phyloP scores from a whole-genome alignment of 2,888 invertebrate genomes.

The Meta bourneti region DNA sequence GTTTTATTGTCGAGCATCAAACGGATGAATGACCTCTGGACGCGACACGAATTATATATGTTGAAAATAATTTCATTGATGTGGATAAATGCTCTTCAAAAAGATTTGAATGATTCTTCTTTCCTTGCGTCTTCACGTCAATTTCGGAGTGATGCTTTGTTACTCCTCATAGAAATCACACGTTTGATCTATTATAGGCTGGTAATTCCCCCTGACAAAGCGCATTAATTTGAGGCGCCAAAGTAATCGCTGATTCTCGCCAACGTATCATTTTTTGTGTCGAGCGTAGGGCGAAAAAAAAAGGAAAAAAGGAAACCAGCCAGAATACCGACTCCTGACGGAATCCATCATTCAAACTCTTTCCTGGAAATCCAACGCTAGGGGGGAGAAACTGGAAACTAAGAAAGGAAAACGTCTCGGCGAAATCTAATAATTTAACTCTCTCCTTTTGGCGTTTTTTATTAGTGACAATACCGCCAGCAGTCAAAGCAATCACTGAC shows the following conservation, averaged over 20 bases:
- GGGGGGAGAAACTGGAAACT: constrained; percentile 1
- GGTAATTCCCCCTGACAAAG: background rate
- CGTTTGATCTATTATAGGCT: background rate
- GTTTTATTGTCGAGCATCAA: background rate
- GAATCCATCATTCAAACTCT: constrained; percentile 39
- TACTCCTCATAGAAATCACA: too few species aligned
- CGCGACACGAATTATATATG: background rate
- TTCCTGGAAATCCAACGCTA: constrained; percentile 22
- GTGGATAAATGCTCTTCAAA: background rate
- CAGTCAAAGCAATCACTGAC: constrained; percentile 63
- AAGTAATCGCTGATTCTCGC: background rate
- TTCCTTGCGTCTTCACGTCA: background rate
- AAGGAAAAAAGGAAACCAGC: background rate
- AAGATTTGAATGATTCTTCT: background rate
- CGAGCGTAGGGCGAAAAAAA: background rate
- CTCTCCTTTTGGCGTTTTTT: constrained; percentile 38
- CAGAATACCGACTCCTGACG: background rate
- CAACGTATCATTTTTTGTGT: background rate
- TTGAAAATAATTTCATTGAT: background rate
- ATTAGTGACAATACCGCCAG: constrained; percentile 50
- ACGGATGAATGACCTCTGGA: background rate
- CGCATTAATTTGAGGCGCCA: constrained; percentile 25
- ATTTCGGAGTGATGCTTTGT: background rate
- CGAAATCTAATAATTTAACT: constrained; percentile 35
- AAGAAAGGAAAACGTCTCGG: constrained; percentile 14